phyloP scores from a whole-genome alignment of 2,888 invertebrate species.

The Hirtodrosophila alboralis region DNA sequence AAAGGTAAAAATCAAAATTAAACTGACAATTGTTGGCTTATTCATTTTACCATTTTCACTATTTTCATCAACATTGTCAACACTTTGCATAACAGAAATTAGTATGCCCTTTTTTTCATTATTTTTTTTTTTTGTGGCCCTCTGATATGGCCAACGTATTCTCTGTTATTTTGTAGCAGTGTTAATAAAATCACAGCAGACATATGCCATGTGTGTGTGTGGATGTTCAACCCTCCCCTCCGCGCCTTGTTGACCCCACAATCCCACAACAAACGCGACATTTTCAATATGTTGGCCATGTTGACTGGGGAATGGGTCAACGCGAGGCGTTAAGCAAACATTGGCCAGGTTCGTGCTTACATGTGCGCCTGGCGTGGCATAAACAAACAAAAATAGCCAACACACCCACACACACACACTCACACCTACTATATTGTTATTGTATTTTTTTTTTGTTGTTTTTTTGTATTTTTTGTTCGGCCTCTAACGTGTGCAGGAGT shows the following conservation, averaged over 20 bases:
- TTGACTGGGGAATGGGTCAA: slow-evolving; percentile 10
- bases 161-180: slow-evolving; percentile 20
- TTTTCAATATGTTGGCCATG: slow-evolving; percentile 51
- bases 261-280: slow-evolving; percentile 42
- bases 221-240: not conserved
- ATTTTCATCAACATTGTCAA: slow-evolving; percentile 25
- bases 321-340: slow-evolving; percentile 53
- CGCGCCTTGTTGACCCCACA: not conserved
- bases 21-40: too few species aligned
- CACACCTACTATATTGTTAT: slow-evolving; percentile 8
- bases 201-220: not conserved
- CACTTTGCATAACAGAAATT: slow-evolving; percentile 25
- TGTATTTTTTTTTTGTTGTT: slow-evolving; percentile 15
- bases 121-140: too few species aligned
- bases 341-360: slow-evolving; percentile 49
- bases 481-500: slow-evolving; percentile 48
- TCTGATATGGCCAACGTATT: not conserved
- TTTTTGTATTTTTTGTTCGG: slow-evolving; percentile 19
- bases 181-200: slow-evolving; percentile 46
- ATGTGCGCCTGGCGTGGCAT: slow-evolving; percentile 56
- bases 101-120: slow-evolving; percentile 25
- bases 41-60: too few species aligned
- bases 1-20: too few species aligned
- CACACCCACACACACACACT: slow-evolving; percentile 14
- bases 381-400: slow-evolving; percentile 65